Evolutionary conservation across 30 jellyfish, hydroid and myxozoan genomes (phyloP).

Genomic region (Turritopsis rubra): DNA sequence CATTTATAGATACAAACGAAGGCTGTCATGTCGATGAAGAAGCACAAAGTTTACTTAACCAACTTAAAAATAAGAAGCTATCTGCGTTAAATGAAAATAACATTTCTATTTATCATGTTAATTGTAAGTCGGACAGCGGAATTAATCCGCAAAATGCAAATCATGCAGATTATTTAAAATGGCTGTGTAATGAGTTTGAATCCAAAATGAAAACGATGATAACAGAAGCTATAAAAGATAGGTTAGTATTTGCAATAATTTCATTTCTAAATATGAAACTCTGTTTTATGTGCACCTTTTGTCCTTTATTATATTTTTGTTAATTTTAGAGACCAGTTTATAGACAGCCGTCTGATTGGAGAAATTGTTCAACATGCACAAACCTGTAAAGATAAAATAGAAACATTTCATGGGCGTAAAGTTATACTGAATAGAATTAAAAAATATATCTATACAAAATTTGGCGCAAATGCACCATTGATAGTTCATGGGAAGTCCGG

Average conservation of each 20-base stretch:
- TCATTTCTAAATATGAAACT: no score
- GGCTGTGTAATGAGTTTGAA: conserved; percentile 54
- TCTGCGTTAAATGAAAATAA: conserved; percentile 23
- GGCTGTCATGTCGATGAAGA: conserved; percentile 44
- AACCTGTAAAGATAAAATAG: not conserved
- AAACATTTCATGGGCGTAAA: not conserved
- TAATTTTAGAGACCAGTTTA: conserved; percentile 6
- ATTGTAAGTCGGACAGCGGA: conserved; percentile 54
- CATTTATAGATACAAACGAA: conserved; percentile 49
- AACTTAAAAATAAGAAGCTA: conserved; percentile 9
- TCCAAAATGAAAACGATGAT: conserved; percentile 47
- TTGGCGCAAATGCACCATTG: not conserved
- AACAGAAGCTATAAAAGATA: conserved; percentile 56
- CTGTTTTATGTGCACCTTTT: no score
- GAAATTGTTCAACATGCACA: not conserved
- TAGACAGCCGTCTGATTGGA: conserved; percentile 36
- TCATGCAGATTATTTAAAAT: conserved; percentile 41
- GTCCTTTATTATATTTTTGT: no score
- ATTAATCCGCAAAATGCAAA: conserved; percentile 39
- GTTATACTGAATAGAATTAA: not conserved
- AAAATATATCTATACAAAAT: not conserved
- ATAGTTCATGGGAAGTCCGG: conserved; percentile 14
- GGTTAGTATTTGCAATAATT: no score
- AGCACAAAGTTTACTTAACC: conserved; percentile 45
- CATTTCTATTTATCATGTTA: conserved; percentile 36